Evolutionary conservation across 2,888 invertebrate species (phyloP).

Genomic region (Gastracanthus pulcherrimus): DNA sequence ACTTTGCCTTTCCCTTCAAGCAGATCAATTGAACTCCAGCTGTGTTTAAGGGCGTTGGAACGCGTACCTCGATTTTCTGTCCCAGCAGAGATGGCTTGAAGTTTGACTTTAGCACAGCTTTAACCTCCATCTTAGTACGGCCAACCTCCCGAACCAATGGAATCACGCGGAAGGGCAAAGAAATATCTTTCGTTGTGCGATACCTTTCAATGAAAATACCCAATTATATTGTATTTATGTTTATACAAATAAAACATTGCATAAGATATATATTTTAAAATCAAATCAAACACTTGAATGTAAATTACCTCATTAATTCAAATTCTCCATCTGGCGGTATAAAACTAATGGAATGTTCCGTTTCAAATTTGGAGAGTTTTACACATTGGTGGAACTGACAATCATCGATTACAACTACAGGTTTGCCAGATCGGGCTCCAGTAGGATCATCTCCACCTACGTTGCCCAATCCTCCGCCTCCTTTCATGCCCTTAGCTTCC

Average conservation of each 20-base stretch:
- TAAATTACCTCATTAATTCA: constrained; percentile 94
- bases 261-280: not conserved
- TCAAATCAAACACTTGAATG: too few relatives aligned
- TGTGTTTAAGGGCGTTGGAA: constrained; percentile 98
- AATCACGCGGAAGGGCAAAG: constrained; percentile 99
- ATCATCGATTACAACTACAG: constrained; percentile 99
- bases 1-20: constrained; percentile 99
- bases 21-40: constrained; percentile 99
- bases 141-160: constrained; percentile 98
- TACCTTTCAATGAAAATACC: constrained; percentile 81
- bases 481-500: constrained; percentile 93
- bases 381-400: constrained; percentile 99
- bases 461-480: constrained; percentile 81
- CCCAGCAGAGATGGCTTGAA: constrained; percentile 98
- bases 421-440: constrained; percentile 94
- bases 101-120: constrained; percentile 99
- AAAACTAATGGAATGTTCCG: constrained; percentile 99
- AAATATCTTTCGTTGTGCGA: constrained; percentile 99
- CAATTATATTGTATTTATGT: not conserved
- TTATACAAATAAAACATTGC: not conserved
- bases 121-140: constrained; percentile 99
- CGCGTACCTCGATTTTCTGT: constrained; percentile 99
- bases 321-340: constrained; percentile 99
- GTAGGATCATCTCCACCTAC: constrained; percentile 83
- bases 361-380: constrained; percentile 99